Evolutionary conservation across 1,140 invertebrate genomes (phyloP), one percentile per base, ranked within the genome.

Genomic region (Listronotus oregonensis): DNA sequence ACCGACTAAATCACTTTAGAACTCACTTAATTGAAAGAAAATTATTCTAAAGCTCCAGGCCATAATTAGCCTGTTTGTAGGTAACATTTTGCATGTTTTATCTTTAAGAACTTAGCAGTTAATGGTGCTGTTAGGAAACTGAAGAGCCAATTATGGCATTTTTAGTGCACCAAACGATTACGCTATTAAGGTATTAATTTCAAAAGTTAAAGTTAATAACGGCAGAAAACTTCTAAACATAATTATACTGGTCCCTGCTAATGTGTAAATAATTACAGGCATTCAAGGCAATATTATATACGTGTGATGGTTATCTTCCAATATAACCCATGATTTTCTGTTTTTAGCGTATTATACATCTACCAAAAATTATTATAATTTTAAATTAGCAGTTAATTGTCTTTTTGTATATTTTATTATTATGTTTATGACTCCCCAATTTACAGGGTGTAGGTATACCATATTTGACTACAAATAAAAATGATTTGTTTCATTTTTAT

Each of bases 151-250:
- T 63, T 63, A 63, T 46, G 60, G 60, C 40, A 27, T 63, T 63
- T 63, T 63, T 63, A 63, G 60, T 63, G 58, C 58, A 51, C 31
- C 46, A 46, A 61, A 50, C 60, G 60, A 63, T 63, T 63, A 63
- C 49, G 57, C 60, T 63, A 63, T 63, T 63, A 63, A 63, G 50
- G 60, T 63, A 63, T 63, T 63, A 52, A 63, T 63, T 63, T 63
- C 60, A 54, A 46, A 63, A 63, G 18, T 46, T 44, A 54, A 43
- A 63, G 39, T 54, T 63, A 63, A 63, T 63, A 63, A 63, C 60
- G 46, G 14, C 50, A 52, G 50, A 63, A 63, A 63, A 46, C 4
- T 63, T 44, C 51, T 54, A 63, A 63, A 63, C 60, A 40, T 63
- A 63, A 63, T 63, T 63, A 63, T 34, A 46, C 39, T 50, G 17